phyloP scores from a whole-genome alignment of 2,888 invertebrate genomes.

The Tetranychus truncatus region DNA sequence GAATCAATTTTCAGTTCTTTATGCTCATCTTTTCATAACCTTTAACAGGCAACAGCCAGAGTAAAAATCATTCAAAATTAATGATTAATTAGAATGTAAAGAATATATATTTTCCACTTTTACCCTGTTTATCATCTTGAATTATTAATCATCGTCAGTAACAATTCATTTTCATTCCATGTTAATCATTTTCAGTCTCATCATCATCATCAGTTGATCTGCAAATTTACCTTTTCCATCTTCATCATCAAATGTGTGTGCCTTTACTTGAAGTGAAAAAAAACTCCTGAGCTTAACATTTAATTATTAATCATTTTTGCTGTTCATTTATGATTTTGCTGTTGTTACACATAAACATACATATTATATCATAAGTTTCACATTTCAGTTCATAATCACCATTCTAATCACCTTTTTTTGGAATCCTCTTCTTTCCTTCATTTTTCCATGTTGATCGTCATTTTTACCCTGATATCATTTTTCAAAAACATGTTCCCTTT shows the following conservation, averaged over 20 bases:
- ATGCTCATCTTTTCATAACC: too few species aligned
- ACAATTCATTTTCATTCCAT: not conserved
- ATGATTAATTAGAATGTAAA: slow-evolving; percentile 4
- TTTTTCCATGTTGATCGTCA: not conserved
- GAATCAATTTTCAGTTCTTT: too few species aligned
- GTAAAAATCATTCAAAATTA: not conserved
- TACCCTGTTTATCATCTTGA: not conserved
- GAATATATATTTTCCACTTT: not conserved
- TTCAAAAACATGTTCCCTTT: not conserved
- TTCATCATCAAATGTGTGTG: not conserved
- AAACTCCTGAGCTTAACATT: not conserved
- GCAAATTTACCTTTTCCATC: not conserved
- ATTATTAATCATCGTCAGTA: not conserved
- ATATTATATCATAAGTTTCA: not conserved
- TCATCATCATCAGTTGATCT: not conserved
- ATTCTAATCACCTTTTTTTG: not conserved
- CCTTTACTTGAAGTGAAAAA: not conserved
- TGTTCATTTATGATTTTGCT: not conserved
- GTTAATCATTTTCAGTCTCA: slow-evolving; percentile 1
- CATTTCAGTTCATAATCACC: not conserved
- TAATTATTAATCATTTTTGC: not conserved
- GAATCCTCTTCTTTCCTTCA: not conserved
- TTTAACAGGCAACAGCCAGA: too few species aligned
- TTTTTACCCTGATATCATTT: not conserved
- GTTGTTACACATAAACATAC: not conserved